phyloP scores from a whole-genome alignment of 2,797 vertebrate species.

The Anguilla megastoma region DNA sequence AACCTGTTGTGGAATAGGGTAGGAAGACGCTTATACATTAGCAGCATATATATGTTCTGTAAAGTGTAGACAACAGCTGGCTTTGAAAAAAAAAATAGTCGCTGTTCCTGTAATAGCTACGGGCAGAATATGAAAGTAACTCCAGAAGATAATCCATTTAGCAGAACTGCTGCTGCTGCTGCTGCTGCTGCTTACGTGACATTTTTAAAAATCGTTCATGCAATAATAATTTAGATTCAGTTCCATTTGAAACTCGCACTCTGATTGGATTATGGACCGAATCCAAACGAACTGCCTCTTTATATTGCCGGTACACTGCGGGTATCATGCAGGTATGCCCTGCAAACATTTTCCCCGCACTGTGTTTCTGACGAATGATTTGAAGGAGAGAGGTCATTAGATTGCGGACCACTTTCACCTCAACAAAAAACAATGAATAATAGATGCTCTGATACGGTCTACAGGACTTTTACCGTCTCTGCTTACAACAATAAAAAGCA shows the following conservation, averaged over 20 bases:
- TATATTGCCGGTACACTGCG: background rate
- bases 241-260: background rate
- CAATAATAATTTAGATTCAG: background rate
- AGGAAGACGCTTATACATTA: background rate
- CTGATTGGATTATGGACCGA: background rate
- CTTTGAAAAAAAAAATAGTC: background rate
- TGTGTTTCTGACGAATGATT: background rate
- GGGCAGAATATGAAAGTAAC: background rate
- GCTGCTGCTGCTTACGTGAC: background rate
- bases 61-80: background rate
- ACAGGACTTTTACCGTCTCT: background rate
- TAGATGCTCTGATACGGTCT: background rate
- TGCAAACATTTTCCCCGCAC: background rate
- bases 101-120: background rate
- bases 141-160: background rate
- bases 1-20: background rate
- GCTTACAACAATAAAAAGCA: background rate
- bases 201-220: background rate
- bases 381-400: background rate
- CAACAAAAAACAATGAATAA: background rate
- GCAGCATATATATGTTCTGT: background rate
- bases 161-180: background rate
- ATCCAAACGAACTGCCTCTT: background rate
- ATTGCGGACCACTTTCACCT: background rate
- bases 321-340: background rate